Evolutionary conservation across 2,888 invertebrate genomes (phyloP).

Genomic region (Noctua comes): DNA sequence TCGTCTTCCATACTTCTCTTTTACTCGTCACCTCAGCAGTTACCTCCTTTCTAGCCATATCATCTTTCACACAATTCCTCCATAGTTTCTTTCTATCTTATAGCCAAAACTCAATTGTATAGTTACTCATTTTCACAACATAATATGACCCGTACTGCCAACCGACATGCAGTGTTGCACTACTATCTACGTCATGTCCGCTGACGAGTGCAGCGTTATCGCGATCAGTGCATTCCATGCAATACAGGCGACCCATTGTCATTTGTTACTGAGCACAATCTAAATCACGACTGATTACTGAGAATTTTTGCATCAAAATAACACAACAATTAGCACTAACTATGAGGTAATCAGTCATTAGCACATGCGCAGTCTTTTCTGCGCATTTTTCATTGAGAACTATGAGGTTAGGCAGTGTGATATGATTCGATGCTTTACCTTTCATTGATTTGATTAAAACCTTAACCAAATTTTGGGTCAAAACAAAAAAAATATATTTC

Average conservation of each 20-base stretch:
- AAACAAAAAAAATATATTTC: neutral
- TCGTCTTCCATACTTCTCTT: neutral
- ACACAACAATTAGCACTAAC: neutral
- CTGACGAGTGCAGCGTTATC: constrained; percentile 36
- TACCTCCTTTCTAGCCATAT: neutral
- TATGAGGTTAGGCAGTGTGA: neutral
- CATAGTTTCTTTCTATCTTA: no score
- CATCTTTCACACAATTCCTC: neutral
- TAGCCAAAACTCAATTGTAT: neutral
- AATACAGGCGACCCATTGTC: constrained; percentile 21
- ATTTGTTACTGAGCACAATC: constrained; percentile 25
- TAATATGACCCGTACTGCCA: neutral
- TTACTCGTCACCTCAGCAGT: neutral
- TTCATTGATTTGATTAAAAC: neutral
- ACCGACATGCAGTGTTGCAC: constrained; percentile 10
- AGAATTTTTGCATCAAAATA: constrained; percentile 22
- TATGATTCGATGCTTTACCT: neutral
- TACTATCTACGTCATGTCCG: neutral
- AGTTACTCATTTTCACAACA: constrained; percentile 1
- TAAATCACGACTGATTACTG: constrained; percentile 33
- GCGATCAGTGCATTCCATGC: constrained; percentile 31
- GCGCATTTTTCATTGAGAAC: neutral
- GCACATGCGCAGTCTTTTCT: no score
- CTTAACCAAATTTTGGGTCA: neutral
- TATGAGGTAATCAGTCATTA: constrained; percentile 3